phyloP scores from a whole-genome alignment of 2,888 invertebrate species.

The Cheilosia pagana region DNA sequence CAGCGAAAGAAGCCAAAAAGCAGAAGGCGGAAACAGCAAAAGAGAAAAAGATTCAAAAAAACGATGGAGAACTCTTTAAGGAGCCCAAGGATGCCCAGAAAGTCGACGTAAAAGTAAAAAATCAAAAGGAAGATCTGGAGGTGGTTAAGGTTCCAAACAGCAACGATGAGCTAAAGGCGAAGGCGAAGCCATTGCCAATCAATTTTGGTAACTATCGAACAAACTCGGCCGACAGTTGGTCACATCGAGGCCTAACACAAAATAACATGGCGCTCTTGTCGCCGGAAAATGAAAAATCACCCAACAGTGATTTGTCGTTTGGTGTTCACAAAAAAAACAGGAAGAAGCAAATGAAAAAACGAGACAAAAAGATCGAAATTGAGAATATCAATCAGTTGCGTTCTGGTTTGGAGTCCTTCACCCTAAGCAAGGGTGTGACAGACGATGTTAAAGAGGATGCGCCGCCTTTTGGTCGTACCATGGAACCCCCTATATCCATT shows the following conservation, averaged over 20 bases:
- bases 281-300: constrained; percentile 63
- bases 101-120: constrained; percentile 37
- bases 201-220: constrained; percentile 62
- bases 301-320: constrained; percentile 39
- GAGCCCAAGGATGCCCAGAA: constrained; percentile 46
- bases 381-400: constrained; percentile 82
- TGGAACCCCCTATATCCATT: constrained; percentile 34
- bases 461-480: not conserved
- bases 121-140: constrained; percentile 53
- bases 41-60: constrained; percentile 54
- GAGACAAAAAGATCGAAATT: constrained; percentile 79
- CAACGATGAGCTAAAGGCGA: constrained; percentile 39
- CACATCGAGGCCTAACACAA: constrained; percentile 33
- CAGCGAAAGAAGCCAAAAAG: constrained; percentile 69
- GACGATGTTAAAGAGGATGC: constrained; percentile 27
- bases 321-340: constrained; percentile 71
- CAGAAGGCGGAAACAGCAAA: constrained; percentile 75
- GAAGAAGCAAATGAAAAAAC: constrained; percentile 77
- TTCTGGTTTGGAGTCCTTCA: constrained; percentile 81
- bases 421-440: constrained; percentile 80
- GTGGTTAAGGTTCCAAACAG: not conserved
- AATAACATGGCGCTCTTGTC: constrained; percentile 13
- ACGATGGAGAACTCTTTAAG: constrained; percentile 20
- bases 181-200: constrained; percentile 41
- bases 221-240: constrained; percentile 59